Evolutionary conservation across 35 echinoderm and acorn worm genomes (phyloP).

Genomic region (Strongylocentrotus purpuratus): DNA sequence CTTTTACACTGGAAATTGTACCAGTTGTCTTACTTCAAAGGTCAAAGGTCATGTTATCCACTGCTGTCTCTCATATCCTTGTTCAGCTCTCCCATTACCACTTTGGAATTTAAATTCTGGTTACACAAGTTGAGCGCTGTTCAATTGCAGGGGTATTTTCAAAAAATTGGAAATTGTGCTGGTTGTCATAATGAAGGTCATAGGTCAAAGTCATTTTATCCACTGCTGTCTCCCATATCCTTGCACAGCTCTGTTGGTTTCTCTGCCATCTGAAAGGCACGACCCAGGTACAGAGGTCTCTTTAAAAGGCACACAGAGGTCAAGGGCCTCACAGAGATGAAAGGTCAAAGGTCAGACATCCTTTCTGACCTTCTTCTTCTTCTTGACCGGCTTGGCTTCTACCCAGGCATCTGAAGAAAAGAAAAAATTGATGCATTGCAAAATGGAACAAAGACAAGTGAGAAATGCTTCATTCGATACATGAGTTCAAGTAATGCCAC

Average conservation of each 20-base stretch:
- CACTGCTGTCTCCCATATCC: slow-evolving; percentile 6
- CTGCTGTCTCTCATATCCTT: background rate
- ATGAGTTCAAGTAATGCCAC: too few species aligned
- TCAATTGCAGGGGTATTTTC: background rate
- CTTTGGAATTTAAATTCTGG: background rate
- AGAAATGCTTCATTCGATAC: too few species aligned
- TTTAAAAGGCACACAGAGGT: slow-evolving; percentile 37
- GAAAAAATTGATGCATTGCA: background rate
- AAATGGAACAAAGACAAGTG: background rate
- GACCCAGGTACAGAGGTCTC: slow-evolving; percentile 25
- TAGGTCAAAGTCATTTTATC: background rate
- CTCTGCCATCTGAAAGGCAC: slow-evolving; percentile 7
- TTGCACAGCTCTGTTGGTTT: slow-evolving; percentile 11
- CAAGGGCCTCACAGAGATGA: background rate
- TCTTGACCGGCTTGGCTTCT: slow-evolving; percentile 44
- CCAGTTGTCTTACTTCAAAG: too few species aligned
- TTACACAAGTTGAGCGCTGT: background rate
- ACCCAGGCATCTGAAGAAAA: slow-evolving; percentile 52
- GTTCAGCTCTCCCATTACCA: background rate
- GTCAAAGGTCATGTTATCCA: background rate
- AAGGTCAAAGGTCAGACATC: slow-evolving; percentile 47
- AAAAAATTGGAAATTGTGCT: background rate
- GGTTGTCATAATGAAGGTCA: background rate
- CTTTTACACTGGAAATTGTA: too few species aligned
- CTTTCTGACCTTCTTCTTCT: slow-evolving; percentile 46